These are phyloP conservation scores for Murina feae DNA, from an alignment of 2,113 vertebrate genomes.

Conservation along the genomic window DNA sequence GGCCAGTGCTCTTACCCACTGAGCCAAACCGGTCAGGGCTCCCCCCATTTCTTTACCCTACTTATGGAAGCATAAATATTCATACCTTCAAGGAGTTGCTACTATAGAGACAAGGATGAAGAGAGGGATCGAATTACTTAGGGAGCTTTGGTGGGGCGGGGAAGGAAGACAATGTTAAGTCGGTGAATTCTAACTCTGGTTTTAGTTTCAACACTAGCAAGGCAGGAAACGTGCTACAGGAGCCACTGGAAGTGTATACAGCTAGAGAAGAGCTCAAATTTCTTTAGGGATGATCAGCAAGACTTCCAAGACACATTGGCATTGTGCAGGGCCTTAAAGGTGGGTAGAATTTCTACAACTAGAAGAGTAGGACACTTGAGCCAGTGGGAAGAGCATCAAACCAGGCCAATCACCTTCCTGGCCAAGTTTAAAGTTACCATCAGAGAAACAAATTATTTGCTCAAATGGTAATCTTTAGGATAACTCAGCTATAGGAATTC, in stretches of 20 bases:
- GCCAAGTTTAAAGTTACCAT: background rate
- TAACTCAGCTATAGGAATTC: background rate
- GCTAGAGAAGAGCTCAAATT: background rate
- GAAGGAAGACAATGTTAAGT: background rate
- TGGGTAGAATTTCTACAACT: background rate
- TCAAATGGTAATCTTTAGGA: background rate
- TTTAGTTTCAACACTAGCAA: background rate
- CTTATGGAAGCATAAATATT: background rate
- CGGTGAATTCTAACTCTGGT: background rate
- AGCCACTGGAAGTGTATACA: background rate
- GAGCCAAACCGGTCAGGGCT: no score
- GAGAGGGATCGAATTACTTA: background rate
- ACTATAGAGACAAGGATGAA: background rate
- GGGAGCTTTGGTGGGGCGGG: background rate
- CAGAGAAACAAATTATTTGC: background rate
- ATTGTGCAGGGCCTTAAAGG: background rate
- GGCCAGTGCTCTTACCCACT: no score
- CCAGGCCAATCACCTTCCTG: background rate
- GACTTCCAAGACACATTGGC: background rate
- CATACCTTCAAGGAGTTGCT: background rate
- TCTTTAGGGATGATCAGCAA: background rate
- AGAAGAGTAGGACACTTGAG: background rate
- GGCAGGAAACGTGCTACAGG: background rate
- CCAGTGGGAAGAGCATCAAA: background rate
- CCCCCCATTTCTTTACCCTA: background rate